These are phyloP conservation scores for Alviniconcha marisindica DNA, from an alignment of 1,140 invertebrate species.

Conservation along the genomic window DNA sequence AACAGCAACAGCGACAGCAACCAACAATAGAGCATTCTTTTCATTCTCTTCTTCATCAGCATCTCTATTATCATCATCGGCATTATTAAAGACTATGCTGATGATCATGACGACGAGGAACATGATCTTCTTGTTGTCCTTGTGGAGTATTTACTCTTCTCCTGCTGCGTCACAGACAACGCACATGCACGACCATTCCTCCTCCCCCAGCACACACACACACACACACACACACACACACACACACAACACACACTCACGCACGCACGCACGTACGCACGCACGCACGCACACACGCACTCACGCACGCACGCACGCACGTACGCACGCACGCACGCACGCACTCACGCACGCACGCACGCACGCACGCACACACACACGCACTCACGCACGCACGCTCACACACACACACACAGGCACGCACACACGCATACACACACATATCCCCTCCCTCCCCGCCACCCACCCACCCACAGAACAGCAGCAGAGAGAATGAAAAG, in stretches of 20 bases:
- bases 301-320: neutral
- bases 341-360: neutral
- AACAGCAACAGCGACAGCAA: too few species aligned
- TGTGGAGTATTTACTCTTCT: too few species aligned
- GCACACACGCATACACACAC: neutral
- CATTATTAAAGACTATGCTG: too few species aligned
- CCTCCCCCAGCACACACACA: conserved; percentile 4
- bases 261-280: neutral
- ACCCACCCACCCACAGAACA: neutral
- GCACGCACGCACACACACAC: conserved; percentile 8
- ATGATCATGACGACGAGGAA: too few species aligned
- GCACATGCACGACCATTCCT: neutral
- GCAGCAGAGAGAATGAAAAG: neutral
- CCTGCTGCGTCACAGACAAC: too few species aligned
- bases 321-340: neutral
- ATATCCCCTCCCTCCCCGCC: neutral
- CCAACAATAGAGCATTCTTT: too few species aligned
- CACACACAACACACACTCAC: neutral
- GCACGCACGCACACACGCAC: neutral
- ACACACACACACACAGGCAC: conserved; percentile 9
- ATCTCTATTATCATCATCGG: too few species aligned
- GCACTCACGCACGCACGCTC: neutral
- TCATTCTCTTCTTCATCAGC: too few species aligned
- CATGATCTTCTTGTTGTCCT: too few species aligned
- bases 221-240: neutral